Conservation (phyloP, 2,113 vertebrate species). For the Halichoeres trimaculatus region DNA sequence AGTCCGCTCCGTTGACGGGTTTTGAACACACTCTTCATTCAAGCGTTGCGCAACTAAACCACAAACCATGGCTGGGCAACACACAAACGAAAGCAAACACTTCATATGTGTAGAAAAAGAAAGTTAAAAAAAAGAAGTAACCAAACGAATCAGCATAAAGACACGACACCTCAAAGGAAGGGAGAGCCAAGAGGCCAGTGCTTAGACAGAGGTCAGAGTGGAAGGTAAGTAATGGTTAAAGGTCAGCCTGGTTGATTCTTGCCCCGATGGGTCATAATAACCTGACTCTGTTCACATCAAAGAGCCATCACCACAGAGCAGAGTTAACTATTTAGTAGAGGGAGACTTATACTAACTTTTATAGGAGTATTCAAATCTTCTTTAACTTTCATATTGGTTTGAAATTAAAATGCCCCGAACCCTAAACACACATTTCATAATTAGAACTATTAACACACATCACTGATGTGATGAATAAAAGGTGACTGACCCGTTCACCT, state of each 20-base stretch:
- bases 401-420: slow-evolving; percentile 55
- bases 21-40: slow-evolving; percentile 98
- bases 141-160: slow-evolving; percentile 82
- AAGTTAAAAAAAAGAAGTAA: slow-evolving; percentile 5
- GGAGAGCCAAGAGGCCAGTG: slow-evolving; percentile 58
- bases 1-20: slow-evolving; percentile 88
- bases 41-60: slow-evolving; percentile 83
- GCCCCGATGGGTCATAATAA: slow-evolving; percentile 33
- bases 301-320: slow-evolving; percentile 10
- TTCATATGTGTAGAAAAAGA: slow-evolving; percentile 34
- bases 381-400: slow-evolving; percentile 34
- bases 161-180: slow-evolving; percentile 84
- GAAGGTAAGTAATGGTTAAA: slow-evolving; percentile 35
- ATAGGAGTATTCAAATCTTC: slow-evolving; percentile 27
- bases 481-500: slow-evolving; percentile 31
- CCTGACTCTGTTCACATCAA: slow-evolving; percentile 10
- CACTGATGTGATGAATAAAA: slow-evolving; percentile 31
- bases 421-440: slow-evolving; percentile 15
- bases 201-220: slow-evolving; percentile 53
- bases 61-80: slow-evolving; percentile 56
- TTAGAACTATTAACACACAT: slow-evolving; percentile 50
- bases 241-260: slow-evolving; percentile 47
- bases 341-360: slow-evolving; percentile 37
- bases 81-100: slow-evolving; percentile 17
- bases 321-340: slow-evolving; percentile 15